Base-by-base conservation (phyloP, 2,113 vertebrate species). In the Macquaria ambigua region DNA sequence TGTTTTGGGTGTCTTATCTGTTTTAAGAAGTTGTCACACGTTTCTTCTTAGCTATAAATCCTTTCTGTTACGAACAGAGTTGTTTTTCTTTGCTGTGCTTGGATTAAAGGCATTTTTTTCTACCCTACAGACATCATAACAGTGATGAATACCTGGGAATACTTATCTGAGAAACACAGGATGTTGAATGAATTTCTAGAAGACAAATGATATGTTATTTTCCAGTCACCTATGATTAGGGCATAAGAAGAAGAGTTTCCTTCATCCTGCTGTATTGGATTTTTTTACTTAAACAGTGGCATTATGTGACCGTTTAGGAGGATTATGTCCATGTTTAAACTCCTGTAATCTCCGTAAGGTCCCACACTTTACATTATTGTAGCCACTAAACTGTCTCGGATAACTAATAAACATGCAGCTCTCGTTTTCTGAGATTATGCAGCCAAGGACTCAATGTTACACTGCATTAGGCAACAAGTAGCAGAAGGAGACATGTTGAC, bases 61-160 rank as follows among this genome's bases (percentile, higher is more conserved):
- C 67, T 85, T 8, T 18, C 50, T 15, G 55, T 71, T 63, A 55
- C 25, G 0, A 59, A 74, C 48, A 59, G n/a, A 82, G 77, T 63
- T 73, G 73, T 64, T 87, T 83, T 85, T 73, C 68, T 75, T 55
- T 74, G 55, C 68, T 74, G 23, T 9, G 28, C n/a, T 72, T 5
- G 12, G 77, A 79, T 84, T 70, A 86, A 79, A 87, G 63, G 23
- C 76, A 4, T 70, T 80, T 58, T 58, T 31, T 70, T 56, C 20
- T 48, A 28, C 66, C 83, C 78, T 39, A 3, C 75, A 86, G 81
- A 69, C 74, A 77, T 52, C 15, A 18, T n/a, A 79, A 21, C 53
- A 14, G 41, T 80, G 86, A 84, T 53, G 80, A 88, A 88, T 83
- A 67, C 78, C 83, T 74, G 75, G 74, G 74, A 58, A 66, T 2